Base-by-base conservation (phyloP, 2,888 invertebrate species). In the Onthophagus sagittarius region DNA sequence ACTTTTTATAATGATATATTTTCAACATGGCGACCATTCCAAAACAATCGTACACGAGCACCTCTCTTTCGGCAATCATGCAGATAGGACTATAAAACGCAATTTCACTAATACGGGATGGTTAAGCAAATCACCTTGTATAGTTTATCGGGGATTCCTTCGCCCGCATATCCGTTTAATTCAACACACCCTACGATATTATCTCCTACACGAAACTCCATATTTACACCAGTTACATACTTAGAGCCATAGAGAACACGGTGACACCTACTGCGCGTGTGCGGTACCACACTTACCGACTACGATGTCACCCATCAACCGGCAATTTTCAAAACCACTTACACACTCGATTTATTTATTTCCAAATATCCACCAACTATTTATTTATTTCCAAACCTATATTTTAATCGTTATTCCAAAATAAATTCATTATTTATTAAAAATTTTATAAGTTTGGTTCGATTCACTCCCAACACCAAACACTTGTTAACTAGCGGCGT, bases 11-110 rank as follows among this genome's bases (percentile, higher is more conserved):
- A 81, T 77, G 79, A 79, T 80, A 81, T 81, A 81, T 79, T 79
- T 81, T 77, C 79, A 84, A 84, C 81, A 85, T 85, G 84, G 85
- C 84, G 80, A 84, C 83, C 84, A 84, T 84, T 82, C 83, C 82
- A 84, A 82, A 81, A 80, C 79, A 79, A 80, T 83, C 80, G 81
- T 82, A 83, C 69, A 83, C 83, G 81, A 81, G 81, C 80, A 80
- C 76, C 74, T 73, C 67, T 79, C 23, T 80, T 81, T 83, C 83
- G 82, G 81, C 80, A 81, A 82, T 80, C 84, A 84, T 83, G 83
- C 83, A 81, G 82, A 80, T 81, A 82, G 77, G 77, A 71, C 70
- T 75, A 82, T 81, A 80, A 76, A 79, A 83, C 81, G 79, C 81
- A 84, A 81, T 81, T 79, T 79, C 80, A 80, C 80, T 83, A 77